Percentiles rank a stretch among this genome's conserved stretches.
Evolutionary conservation across 2,113 vertebrate genomes (phyloP).

Genomic region (Prunella fulvescens): DNA sequence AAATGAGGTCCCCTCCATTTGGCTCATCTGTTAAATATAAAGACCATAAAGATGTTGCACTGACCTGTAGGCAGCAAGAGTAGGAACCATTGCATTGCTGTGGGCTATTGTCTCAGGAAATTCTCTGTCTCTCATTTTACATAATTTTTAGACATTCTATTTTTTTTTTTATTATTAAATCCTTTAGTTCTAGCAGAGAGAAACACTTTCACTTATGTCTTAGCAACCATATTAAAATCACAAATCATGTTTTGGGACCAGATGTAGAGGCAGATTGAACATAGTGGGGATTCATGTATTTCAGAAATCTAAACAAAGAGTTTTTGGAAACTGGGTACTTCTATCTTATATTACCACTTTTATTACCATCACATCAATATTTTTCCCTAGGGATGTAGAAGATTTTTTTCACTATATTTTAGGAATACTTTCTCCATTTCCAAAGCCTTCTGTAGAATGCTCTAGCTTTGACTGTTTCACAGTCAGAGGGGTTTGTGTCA

Average conservation of each 20-base stretch:
- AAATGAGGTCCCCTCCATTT: background rate
- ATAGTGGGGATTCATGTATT: background rate
- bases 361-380: background rate
- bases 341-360: background rate
- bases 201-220: slow-evolving; percentile 24
- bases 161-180: background rate
- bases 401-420: background rate
- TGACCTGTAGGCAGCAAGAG: background rate
- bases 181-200: background rate
- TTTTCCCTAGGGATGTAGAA: background rate
- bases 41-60: background rate
- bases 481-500: background rate
- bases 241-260: slow-evolving; percentile 29
- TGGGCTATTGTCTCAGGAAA: background rate
- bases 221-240: slow-evolving; percentile 31
- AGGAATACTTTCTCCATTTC: background rate
- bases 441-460: background rate
- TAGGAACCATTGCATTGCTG: background rate
- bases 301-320: background rate
- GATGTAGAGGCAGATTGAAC: slow-evolving; percentile 12
- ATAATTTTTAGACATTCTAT: background rate
- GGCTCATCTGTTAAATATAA: background rate
- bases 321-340: background rate
- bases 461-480: background rate
- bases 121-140: background rate